phyloP scores from a whole-genome alignment of 1,140 invertebrate species.

The Aphaenogaster rudis region DNA sequence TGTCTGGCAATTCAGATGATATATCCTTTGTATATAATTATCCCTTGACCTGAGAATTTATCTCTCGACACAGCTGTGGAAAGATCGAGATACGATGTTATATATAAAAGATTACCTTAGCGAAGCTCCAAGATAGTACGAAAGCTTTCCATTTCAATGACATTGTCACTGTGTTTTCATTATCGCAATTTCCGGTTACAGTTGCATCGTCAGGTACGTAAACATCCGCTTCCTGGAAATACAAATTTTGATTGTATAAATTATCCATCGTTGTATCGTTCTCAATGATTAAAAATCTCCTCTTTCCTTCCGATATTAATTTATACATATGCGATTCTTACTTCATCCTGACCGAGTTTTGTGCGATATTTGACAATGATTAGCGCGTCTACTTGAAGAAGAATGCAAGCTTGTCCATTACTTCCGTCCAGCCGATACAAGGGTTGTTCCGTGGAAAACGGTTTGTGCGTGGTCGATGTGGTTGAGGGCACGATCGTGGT shows the following conservation, averaged over 20 bases:
- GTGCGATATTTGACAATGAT: constrained; percentile 90
- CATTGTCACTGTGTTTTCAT: constrained; percentile 90
- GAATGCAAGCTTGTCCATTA: constrained; percentile 90
- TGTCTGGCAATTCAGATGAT: background rate
- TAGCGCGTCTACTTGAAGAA: constrained; percentile 90
- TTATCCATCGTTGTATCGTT: background rate
- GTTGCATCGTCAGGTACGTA: constrained; percentile 90
- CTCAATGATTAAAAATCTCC: background rate
- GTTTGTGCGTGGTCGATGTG: constrained; percentile 73
- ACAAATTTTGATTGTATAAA: constrained; percentile 21
- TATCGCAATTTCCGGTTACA: constrained; percentile 90
- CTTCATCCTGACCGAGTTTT: constrained; percentile 89
- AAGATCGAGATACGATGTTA: background rate
- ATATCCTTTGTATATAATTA: constrained; percentile 4
- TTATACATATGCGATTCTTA: constrained; percentile 70
- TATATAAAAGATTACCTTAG: constrained; percentile 88
- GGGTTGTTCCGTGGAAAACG: constrained; percentile 80
- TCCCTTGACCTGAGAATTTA: background rate
- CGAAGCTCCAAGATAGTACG: constrained; percentile 90
- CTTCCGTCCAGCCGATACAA: constrained; percentile 89
- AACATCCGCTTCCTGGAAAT: constrained; percentile 88
- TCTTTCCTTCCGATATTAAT: background rate
- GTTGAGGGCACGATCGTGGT: constrained; percentile 71
- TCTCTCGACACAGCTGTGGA: background rate
- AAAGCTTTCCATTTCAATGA: constrained; percentile 91